Percentiles rank a stretch among this genome's conserved stretches.
Conservation (phyloP, 2,888 invertebrate genomes). For the Ichneumoninae sp. region DNA sequence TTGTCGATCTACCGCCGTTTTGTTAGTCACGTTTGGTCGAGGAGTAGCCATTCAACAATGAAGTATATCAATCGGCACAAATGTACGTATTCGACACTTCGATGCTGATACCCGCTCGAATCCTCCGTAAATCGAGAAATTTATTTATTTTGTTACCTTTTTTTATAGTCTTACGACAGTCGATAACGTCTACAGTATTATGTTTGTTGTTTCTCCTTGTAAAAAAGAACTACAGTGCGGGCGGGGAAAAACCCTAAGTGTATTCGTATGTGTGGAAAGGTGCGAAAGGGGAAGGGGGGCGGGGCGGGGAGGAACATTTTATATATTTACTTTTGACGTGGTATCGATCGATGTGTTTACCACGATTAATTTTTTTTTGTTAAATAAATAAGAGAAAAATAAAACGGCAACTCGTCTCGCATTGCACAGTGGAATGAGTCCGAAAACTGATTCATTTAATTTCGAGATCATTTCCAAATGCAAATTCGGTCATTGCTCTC, state of each 20-base stretch:
- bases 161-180: slow-evolving; percentile 68
- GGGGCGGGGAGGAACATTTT: slow-evolving; percentile 14
- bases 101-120: slow-evolving; percentile 10
- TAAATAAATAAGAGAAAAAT: slow-evolving; percentile 48
- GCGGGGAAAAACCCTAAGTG: slow-evolving; percentile 36
- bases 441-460: not conserved
- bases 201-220: slow-evolving; percentile 73
- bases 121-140: slow-evolving; percentile 55
- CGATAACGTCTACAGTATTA: slow-evolving; percentile 75
- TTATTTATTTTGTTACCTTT: not conserved
- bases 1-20: slow-evolving; percentile 10
- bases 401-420: slow-evolving; percentile 25
- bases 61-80: slow-evolving; percentile 30
- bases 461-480: slow-evolving; percentile 10
- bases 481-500: not conserved
- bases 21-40: slow-evolving; percentile 2
- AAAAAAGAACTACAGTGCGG: slow-evolving; percentile 71
- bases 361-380: slow-evolving; percentile 10
- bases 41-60: slow-evolving; percentile 20
- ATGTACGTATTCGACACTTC: slow-evolving; percentile 15
- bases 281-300: slow-evolving; percentile 10
- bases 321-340: slow-evolving; percentile 15
- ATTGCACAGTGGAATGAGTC: slow-evolving; percentile 40
- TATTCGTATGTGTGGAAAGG: slow-evolving; percentile 26
- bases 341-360: slow-evolving; percentile 1